Evolutionary conservation across 1,140 invertebrate genomes (phyloP).

Genomic region (Pseudomyrmex gracilis): DNA sequence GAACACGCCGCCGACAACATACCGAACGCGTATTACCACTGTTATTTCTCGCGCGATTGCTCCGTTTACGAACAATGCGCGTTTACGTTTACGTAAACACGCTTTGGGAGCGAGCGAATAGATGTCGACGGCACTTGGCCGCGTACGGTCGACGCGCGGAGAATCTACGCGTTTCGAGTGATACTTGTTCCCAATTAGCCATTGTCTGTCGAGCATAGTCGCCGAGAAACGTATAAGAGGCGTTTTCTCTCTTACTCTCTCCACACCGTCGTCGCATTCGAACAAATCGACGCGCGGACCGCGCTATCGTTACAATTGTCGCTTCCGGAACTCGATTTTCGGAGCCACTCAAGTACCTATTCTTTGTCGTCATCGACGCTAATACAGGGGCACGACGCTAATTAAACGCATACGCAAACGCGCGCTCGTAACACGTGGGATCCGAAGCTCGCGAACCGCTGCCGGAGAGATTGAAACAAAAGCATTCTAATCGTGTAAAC

Average conservation of each 20-base stretch:
- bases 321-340: slow-evolving; percentile 1
- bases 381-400: slow-evolving; percentile 1
- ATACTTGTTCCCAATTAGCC: slow-evolving; percentile 42
- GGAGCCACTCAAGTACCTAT: neutral
- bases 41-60: slow-evolving; percentile 30
- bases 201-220: slow-evolving; percentile 34
- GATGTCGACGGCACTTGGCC: neutral
- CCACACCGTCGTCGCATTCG: neutral
- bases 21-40: neutral
- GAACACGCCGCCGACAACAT: neutral
- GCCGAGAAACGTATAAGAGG: slow-evolving; percentile 40
- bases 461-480: slow-evolving; percentile 31
- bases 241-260: neutral
- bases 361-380: neutral
- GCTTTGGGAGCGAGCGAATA: neutral
- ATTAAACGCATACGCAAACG: slow-evolving; percentile 34
- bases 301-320: slow-evolving; percentile 32
- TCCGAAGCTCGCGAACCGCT: neutral
- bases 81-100: slow-evolving; percentile 33
- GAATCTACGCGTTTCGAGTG: slow-evolving; percentile 38
- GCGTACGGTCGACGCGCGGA: neutral
- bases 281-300: slow-evolving; percentile 5
- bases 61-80: slow-evolving; percentile 37
- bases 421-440: slow-evolving; percentile 3
- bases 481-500: slow-evolving; percentile 34